phyloP scores from a whole-genome alignment of 2,888 invertebrate species.

The Nebria brevicollis region DNA sequence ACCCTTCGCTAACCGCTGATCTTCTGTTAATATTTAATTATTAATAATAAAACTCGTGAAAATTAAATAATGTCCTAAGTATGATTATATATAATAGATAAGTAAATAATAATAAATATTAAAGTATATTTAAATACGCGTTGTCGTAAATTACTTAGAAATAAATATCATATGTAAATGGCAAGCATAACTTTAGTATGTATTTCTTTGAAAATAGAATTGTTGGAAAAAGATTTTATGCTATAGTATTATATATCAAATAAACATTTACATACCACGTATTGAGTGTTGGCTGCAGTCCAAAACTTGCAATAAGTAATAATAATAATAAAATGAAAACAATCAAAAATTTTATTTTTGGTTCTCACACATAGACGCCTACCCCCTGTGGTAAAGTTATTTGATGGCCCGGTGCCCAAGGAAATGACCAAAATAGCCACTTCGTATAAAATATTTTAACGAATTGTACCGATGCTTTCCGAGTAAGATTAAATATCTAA shows the following conservation, averaged over 20 bases:
- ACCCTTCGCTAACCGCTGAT: too few relatives aligned
- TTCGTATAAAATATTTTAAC: background rate
- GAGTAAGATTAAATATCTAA: background rate
- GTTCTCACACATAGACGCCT: constrained; percentile 14
- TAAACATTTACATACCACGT: background rate
- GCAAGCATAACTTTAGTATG: background rate
- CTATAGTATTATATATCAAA: background rate
- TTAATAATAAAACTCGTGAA: too few relatives aligned
- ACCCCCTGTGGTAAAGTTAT: constrained; percentile 48
- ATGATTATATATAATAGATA: too few relatives aligned
- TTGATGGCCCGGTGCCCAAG: constrained; percentile 58
- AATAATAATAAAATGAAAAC: constrained; percentile 12
- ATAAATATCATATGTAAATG: background rate
- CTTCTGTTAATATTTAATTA: too few relatives aligned
- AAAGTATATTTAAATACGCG: too few relatives aligned
- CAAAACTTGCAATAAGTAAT: constrained; percentile 16
- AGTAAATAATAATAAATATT: too few relatives aligned
- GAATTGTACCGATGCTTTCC: background rate
- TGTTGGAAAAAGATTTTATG: background rate
- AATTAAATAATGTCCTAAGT: too few relatives aligned
- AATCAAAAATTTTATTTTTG: constrained; percentile 7
- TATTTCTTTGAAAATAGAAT: background rate
- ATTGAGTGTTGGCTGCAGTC: background rate
- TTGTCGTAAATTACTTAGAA: too few relatives aligned
- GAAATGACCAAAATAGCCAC: constrained; percentile 55